Conservation (phyloP, 2,113 vertebrate species). For the Semicossyphus pulcher region DNA sequence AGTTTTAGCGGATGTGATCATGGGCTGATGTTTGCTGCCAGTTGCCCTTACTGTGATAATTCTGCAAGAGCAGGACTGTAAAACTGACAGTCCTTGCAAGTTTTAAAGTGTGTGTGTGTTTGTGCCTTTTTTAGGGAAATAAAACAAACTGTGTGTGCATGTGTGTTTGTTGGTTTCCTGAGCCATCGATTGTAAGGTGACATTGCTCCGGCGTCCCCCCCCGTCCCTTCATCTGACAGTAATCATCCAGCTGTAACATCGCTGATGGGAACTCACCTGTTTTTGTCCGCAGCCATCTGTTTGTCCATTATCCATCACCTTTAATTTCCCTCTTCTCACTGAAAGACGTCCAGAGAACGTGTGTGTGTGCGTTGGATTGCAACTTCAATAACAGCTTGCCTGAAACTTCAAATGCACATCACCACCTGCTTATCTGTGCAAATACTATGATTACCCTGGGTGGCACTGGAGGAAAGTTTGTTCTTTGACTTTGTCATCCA, state of each 20-base stretch:
- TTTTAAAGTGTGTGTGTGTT: not conserved
- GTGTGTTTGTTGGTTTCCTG: conserved; percentile 9
- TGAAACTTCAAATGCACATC: not conserved
- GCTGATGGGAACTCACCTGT: conserved; percentile 26
- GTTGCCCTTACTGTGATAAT: not conserved
- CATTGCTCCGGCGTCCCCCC: conserved; percentile 20
- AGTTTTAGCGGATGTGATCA: too few relatives aligned
- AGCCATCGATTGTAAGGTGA: conserved; percentile 37
- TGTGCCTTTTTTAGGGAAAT: not conserved
- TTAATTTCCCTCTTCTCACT: not conserved
- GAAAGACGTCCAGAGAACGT: conserved; percentile 1
- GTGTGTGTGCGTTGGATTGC: not conserved
- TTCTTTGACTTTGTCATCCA: not conserved
- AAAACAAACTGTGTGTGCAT: not conserved
- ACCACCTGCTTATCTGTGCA: not conserved
- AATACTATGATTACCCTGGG: not conserved
- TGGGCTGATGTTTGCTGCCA: too few relatives aligned
- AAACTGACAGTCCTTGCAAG: not conserved
- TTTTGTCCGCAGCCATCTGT: conserved; percentile 3
- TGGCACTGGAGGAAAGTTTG: not conserved
- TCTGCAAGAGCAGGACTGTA: not conserved
- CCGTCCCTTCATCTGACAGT: not conserved
- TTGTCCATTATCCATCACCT: not conserved
- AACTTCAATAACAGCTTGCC: not conserved
- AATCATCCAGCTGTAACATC: conserved; percentile 23